Evolutionary conservation across 2,888 invertebrate genomes (phyloP).

Genomic region (Polydrusus tereticollis): DNA sequence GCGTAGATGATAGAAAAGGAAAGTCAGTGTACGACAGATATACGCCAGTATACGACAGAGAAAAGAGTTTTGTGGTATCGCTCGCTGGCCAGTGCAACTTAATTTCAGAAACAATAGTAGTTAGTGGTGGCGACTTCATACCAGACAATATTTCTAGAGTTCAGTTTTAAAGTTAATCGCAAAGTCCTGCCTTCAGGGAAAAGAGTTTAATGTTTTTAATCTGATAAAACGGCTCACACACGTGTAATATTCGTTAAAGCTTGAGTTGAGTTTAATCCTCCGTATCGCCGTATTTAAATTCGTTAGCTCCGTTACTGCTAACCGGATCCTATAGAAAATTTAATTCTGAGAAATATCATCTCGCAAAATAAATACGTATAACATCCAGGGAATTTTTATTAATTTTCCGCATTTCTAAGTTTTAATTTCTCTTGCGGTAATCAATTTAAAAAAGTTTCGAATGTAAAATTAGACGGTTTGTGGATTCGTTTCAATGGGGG

Average conservation of each 20-base stretch:
- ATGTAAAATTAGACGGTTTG: conserved; percentile 26
- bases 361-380: background rate
- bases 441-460: conserved; percentile 35
- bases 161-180: conserved; percentile 29
- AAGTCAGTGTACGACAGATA: too few relatives aligned
- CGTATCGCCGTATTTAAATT: conserved; percentile 31
- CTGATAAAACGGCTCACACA: conserved; percentile 38
- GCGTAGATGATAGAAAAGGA: too few relatives aligned
- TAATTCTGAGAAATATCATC: conserved; percentile 15
- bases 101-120: conserved; percentile 21
- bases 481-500: conserved; percentile 30
- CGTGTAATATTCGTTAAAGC: conserved; percentile 41
- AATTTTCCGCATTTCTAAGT: conserved; percentile 38
- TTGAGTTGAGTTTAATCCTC: conserved; percentile 36
- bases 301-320: conserved; percentile 35
- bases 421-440: conserved; percentile 32
- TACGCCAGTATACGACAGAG: background rate
- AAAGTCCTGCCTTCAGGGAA: conserved; percentile 25
- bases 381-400: conserved; percentile 3
- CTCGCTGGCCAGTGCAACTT: background rate
- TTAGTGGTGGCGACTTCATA: conserved; percentile 33
- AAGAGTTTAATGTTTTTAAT: conserved; percentile 45
- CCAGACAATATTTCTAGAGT: conserved; percentile 24
- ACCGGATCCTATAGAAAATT: conserved; percentile 28
- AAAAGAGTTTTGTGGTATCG: background rate